These are phyloP conservation scores for Acanthopagrus latus DNA, from an alignment of 2,797 vertebrate species.

Conservation along the genomic window DNA sequence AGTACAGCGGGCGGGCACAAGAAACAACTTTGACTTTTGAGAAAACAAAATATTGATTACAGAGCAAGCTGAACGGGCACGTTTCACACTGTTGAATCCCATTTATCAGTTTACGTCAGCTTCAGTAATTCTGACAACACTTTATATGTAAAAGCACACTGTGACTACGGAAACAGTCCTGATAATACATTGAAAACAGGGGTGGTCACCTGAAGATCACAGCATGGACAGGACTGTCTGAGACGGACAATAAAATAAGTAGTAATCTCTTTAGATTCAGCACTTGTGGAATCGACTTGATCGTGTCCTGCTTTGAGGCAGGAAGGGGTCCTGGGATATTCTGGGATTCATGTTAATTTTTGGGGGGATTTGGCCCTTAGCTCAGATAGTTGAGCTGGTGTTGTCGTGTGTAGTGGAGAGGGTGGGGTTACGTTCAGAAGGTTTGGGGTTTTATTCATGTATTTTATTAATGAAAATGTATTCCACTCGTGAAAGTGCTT, in stretches of 20 bases:
- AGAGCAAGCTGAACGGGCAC: background rate
- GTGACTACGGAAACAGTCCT: background rate
- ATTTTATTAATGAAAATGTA: too few relatives aligned
- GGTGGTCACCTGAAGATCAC: slow-evolving; percentile 29
- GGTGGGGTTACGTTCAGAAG: too few relatives aligned
- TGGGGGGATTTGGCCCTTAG: too few relatives aligned
- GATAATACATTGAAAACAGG: slow-evolving; percentile 6
- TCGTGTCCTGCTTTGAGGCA: too few relatives aligned
- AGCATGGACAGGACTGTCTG: slow-evolving; percentile 17
- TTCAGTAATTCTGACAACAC: background rate
- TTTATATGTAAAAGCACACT: slow-evolving; percentile 13
- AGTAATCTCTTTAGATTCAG: background rate
- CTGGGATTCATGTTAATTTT: too few relatives aligned
- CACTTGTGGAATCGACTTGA: too few relatives aligned
- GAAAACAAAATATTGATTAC: slow-evolving; percentile 41
- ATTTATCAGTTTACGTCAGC: slow-evolving; percentile 11
- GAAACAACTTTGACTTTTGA: slow-evolving; percentile 48
- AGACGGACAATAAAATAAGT: background rate
- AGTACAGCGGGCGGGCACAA: slow-evolving; percentile 14
- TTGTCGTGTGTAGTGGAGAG: too few relatives aligned
- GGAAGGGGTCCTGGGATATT: too few relatives aligned
- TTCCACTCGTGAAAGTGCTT: too few relatives aligned
- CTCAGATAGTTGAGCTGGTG: too few relatives aligned
- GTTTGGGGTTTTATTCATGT: too few relatives aligned
- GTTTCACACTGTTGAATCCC: slow-evolving; percentile 1